Base-by-base conservation (phyloP, 2,888 invertebrate species). In the Platypus cylindrus region DNA sequence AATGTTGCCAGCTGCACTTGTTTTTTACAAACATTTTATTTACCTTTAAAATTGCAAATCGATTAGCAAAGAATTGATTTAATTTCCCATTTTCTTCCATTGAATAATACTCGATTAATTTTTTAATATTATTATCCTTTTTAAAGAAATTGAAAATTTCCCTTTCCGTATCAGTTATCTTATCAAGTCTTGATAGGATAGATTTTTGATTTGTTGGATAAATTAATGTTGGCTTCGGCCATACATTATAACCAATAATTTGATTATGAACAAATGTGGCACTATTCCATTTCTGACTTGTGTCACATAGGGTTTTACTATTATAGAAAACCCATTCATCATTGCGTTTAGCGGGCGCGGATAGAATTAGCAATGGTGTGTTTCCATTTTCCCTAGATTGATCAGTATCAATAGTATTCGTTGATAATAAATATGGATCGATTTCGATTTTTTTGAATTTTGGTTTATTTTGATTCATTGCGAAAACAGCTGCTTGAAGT, bases 61-160 rank as follows among this genome's bases (percentile, higher is more conserved):
- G 65, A 29, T 69, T 67, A 1, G 69, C 67, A 49, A 73, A 78
- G 55, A 89, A 89, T 54, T 78, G 78, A 53, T 89, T 87, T 40
- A 74, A 75, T 15, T 82, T 85, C 52, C 89, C 89, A 56, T 83
- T 82, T 51, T 87, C 89, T 53, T 91, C 91, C 30, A 87, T 64
- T 0, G 84, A 76, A 40, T 82, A 68, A 59, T 75, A 84, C 8
- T 67, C 64, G 2, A 89, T 66, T 8, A 91, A 64, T 42, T 73
- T 74, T 14, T 75, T 70, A 0, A 91, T 64, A 54, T 78, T 81
- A 0, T 66, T 64, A 8, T 71, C 60, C 45, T 78, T 64, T 0
- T 53, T 66, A 59, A 90, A 85, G 53, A 79, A 80, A 22, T 71
- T 67, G 44, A 67, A 70, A 7, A 89, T 62, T 35, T 71, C 68